Base-by-base conservation (phyloP, 2,113 vertebrate genomes). In the Sprattus sprattus region DNA sequence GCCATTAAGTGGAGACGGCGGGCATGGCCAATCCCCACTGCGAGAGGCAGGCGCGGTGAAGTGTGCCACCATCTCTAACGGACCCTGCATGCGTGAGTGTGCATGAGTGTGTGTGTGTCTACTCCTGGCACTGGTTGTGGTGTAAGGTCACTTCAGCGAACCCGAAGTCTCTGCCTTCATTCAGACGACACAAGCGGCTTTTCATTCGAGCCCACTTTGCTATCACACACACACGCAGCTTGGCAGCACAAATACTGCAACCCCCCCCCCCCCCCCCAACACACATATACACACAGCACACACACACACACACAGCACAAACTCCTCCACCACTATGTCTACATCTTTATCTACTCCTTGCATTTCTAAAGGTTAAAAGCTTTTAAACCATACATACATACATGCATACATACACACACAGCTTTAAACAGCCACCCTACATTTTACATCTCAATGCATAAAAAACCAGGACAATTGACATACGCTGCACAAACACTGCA, bases 111-210 rank as follows among this genome's bases (percentile, higher is more conserved):
- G 52, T 54, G 50, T 85, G 20, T 28, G 46, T 54, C 78, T 50
- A 85, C 83, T 81, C 85, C 81, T 45, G 87, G 50, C 45, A 84
- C 88, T 67, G 75, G 82, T 81, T 47, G 16, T 67, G 84, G 45
- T 89, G 88, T n/a, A 89, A 86, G 89, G 85, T 83, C 81, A 75
- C 50, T 75, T 75, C 18, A 52, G 85, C 81, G 45, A 52, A 64
- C 57, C 57, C 57, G 6, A n/a, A 64, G 57, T 64, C 57, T 64
- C 57, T 64, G 2, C 57, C 20, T 64, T 64, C 57, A 64, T 64
- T 64, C 57, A 64, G 50, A 54, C 57, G 50, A 54, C 57, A 64
- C 57, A 64, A 22, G 57, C 57, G n/a, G 57, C 57, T 64, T 64
- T 64, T 64, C 57, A 64, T 64, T 64, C 57, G 4, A 64, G 22